These are phyloP conservation scores for Diorhabda elongata DNA, from an alignment of 1,140 invertebrate species.

Conservation along the genomic window DNA sequence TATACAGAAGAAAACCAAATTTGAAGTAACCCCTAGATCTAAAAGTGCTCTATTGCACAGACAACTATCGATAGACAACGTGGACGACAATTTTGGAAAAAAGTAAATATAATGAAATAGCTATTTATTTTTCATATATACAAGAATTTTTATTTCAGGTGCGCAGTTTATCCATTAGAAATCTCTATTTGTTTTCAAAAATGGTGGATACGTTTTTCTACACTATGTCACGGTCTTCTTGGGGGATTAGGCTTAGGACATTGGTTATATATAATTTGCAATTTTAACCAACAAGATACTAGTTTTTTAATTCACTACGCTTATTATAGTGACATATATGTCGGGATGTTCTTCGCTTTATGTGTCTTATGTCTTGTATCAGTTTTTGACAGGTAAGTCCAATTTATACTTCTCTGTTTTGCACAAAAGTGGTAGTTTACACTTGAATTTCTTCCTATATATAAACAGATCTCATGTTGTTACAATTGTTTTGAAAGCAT, in stretches of 20 bases:
- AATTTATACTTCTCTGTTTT: neutral
- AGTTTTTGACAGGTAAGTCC: constrained; percentile 42
- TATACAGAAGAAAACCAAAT: constrained; percentile 44
- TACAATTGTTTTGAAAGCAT: neutral
- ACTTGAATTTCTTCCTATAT: neutral
- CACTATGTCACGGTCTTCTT: constrained; percentile 43
- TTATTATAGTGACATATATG: constrained; percentile 44
- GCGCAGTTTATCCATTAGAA: constrained; percentile 35
- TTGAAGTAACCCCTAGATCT: constrained; percentile 34
- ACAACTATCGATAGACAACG: constrained; percentile 31
- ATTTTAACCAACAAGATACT: constrained; percentile 34
- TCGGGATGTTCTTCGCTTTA: constrained; percentile 40
- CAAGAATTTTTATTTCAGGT: constrained; percentile 16
- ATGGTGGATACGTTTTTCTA: constrained; percentile 42
- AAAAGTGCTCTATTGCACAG: constrained; percentile 25
- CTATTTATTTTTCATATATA: neutral
- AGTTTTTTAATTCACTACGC: constrained; percentile 43
- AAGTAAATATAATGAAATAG: constrained; percentile 18
- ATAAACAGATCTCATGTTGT: neutral
- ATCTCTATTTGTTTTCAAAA: constrained; percentile 39
- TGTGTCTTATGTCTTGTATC: constrained; percentile 44
- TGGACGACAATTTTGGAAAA: constrained; percentile 29
- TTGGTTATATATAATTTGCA: constrained; percentile 40
- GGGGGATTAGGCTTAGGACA: constrained; percentile 43
- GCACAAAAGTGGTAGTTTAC: neutral